Base-by-base conservation (phyloP, 2,888 invertebrate species). In the Brenthis daphne region DNA sequence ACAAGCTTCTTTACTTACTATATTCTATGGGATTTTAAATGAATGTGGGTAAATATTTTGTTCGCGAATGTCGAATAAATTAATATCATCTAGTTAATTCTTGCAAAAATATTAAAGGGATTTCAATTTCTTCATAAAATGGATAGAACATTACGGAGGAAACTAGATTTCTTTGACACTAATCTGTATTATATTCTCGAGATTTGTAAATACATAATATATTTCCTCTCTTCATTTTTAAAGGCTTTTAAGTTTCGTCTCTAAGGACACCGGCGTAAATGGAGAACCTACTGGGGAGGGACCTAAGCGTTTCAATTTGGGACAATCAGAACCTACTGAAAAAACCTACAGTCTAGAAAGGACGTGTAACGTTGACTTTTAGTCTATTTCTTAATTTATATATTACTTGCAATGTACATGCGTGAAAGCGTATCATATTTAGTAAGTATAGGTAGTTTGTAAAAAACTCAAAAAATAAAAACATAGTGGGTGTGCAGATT, bases 281-380 rank as follows among this genome's bases (percentile, higher is more conserved):
- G 54, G 47, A 67, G 60, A 69, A 65, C 71, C 65, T 72, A 66
- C 53, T 54, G 60, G 64, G 73, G 69, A 67, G 68, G 68, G 63
- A 65, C 65, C 64, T 66, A 74, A 82, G 78, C 79, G 78, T 81
- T 82, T 83, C 79, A 80, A 82, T 82, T 81, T 77, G 67, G 74
- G 76, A 77, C 74, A 77, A 73, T 73, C 74, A 76, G 72, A 65
- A 61, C 51, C 16, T 63, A 63, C 61, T 47, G 61, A 50, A 63
- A 65, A 69, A 69, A 57, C 16, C 54, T 60, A 60, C 55, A 16
- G 56, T 61, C 67, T 67, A 61, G 56, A 53, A 53, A 53, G 20
- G 29, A 29, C 29, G n/a, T 20, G 29, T 47, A 51, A 48, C 48
- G 61, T 61, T 55, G 37, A 56, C 51, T 57, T 63, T 65, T 56